Evolutionary conservation across 1,140 invertebrate species (phyloP), one percentile per base, ranked within the genome.

Genomic region (Ptiloglossa arizonensis): DNA sequence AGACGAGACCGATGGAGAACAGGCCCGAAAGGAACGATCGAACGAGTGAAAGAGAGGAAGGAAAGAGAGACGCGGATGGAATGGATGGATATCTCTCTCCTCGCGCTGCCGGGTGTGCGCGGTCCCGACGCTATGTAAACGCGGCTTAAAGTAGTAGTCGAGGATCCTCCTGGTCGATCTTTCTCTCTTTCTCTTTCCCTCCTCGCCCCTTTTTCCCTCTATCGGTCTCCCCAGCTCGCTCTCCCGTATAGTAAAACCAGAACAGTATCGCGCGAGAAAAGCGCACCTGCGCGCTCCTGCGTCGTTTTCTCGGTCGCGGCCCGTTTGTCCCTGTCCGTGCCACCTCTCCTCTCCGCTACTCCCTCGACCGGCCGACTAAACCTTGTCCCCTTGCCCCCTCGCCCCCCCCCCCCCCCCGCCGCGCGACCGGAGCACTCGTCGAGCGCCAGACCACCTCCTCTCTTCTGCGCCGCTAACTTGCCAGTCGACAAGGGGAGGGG

Each of bases 281-380:
- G 81, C 64, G 70, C 82, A 83, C 81, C 81, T 83, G 81, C 82
- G 82, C 82, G 81, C 70, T 75, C 80, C 82, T 71, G 77, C 81
- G 79, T 79, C 77, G 76, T 84, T 84, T 83, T 84, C 82, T 84
- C 82, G 81, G 81, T 83, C 82, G 81, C 81, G 82, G 64, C 80
- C 54, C 76, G 80, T 79, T 83, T 79, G 80, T 82, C 80, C 75
- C 75, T 69, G 82, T 79, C 80, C 41, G 38, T 63, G 38, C 41
- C 70, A 75, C 66, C 57, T 29, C 70, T 66, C 70, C 63, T 29
- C 73, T 35, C 48, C 11, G 17, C 50, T 22, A 13, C 38, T 59
- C 57, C 63, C 54, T 73, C 29, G 1, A 6, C 22, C 32, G n/a
- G 4, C 64, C 13, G 5, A 15, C 19, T 60, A 41, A 32, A 44